These are phyloP conservation scores for Chrosomus eos DNA, from an alignment of 2,797 vertebrate genomes.

Conservation along the genomic window DNA sequence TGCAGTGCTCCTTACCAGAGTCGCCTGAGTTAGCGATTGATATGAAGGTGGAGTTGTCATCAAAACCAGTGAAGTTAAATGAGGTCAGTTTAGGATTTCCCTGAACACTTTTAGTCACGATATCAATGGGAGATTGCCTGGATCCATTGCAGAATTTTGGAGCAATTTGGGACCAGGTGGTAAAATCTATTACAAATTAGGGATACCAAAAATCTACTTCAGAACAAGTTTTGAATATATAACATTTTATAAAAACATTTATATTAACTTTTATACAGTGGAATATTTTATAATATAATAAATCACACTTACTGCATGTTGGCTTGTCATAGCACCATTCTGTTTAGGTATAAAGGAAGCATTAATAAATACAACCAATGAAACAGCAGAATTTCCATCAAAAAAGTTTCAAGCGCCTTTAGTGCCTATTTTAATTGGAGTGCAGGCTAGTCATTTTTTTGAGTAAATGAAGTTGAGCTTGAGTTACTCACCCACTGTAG, in stretches of 20 bases:
- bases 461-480: not conserved
- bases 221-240: not conserved
- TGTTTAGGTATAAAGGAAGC: slow-evolving; percentile 17
- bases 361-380: not conserved
- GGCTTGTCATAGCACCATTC: slow-evolving; percentile 52
- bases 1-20: slow-evolving; percentile 11
- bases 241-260: not conserved
- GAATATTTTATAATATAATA: not conserved
- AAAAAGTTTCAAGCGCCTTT: too few relatives aligned
- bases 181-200: slow-evolving; percentile 42
- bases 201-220: not conserved
- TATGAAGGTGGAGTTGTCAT: not conserved
- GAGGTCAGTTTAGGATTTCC: not conserved
- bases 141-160: slow-evolving; percentile 40
- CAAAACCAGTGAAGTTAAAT: slow-evolving; percentile 47
- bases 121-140: slow-evolving; percentile 63
- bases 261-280: not conserved
- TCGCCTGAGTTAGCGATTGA: slow-evolving; percentile 37
- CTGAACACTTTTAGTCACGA: not conserved
- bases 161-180: slow-evolving; percentile 18
- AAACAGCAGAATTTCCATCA: not conserved
- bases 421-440: too few relatives aligned
- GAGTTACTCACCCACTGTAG: not conserved
- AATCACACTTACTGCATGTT: slow-evolving; percentile 51
- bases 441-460: too few relatives aligned